phyloP scores from a whole-genome alignment of 2,888 invertebrate species.

The Girardia tigrina region DNA sequence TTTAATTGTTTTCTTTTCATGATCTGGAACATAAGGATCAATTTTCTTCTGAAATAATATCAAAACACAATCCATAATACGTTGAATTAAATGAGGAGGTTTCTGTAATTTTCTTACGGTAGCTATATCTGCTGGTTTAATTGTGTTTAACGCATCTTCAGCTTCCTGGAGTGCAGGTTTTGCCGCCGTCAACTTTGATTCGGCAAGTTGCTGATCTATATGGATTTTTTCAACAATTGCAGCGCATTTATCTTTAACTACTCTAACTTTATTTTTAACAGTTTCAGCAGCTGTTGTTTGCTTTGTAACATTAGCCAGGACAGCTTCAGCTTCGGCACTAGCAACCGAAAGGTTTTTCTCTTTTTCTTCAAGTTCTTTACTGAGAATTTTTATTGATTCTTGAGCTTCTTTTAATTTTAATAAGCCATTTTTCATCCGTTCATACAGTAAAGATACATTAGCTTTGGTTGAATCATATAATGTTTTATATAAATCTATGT shows the following conservation, averaged over 20 bases:
- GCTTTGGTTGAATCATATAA: slow-evolving; percentile 68
- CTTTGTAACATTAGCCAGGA: slow-evolving; percentile 41
- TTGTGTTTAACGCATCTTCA: slow-evolving; percentile 53
- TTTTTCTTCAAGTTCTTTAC: slow-evolving; percentile 67
- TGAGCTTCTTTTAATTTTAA: slow-evolving; percentile 67
- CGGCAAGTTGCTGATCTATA: slow-evolving; percentile 44
- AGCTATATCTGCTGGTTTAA: slow-evolving; percentile 49
- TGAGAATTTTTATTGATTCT: slow-evolving; percentile 63
- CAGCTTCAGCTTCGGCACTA: slow-evolving; percentile 63
- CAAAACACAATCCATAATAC: slow-evolving; percentile 51
- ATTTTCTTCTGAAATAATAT: slow-evolving; percentile 46
- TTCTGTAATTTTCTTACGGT: slow-evolving; percentile 49
- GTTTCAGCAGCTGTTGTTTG: slow-evolving; percentile 50
- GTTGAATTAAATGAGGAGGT: slow-evolving; percentile 51
- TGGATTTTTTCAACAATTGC: slow-evolving; percentile 49
- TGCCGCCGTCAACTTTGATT: slow-evolving; percentile 47
- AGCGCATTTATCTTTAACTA: slow-evolving; percentile 51
- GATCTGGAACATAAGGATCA: slow-evolving; percentile 43
- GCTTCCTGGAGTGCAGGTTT: slow-evolving; percentile 50
- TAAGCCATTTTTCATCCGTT: slow-evolving; percentile 69
- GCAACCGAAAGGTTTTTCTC: slow-evolving; percentile 68
- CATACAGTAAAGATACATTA: slow-evolving; percentile 63
- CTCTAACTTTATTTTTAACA: slow-evolving; percentile 50
- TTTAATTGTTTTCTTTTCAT: slow-evolving; percentile 43
- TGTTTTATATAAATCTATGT: slow-evolving; percentile 66